Evolutionary conservation across 2,113 vertebrate genomes (phyloP).

Genomic region (Paralichthys olivaceus): DNA sequence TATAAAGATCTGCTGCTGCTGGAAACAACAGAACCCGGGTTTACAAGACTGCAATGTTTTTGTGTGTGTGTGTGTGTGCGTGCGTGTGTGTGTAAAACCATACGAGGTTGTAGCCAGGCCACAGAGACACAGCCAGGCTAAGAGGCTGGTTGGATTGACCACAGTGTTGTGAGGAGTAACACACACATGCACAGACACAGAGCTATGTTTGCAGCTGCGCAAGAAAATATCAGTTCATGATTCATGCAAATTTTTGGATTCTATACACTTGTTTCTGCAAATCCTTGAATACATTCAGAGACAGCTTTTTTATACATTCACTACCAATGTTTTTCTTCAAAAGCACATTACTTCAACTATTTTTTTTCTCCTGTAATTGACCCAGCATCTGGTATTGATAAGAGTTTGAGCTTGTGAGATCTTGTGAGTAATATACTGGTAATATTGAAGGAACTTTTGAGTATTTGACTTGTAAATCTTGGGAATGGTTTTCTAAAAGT

Average conservation of each 20-base stretch:
- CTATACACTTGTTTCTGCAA: neutral
- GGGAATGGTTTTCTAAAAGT: neutral
- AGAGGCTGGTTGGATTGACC: constrained; percentile 59
- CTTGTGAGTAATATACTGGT: neutral
- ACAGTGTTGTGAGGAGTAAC: constrained; percentile 59
- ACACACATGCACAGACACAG: constrained; percentile 15
- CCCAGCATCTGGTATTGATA: neutral
- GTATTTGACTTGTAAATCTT: neutral
- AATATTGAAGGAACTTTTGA: neutral
- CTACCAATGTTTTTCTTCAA: neutral
- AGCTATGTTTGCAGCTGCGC: neutral
- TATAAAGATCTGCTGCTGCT: constrained; percentile 69
- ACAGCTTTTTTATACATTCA: neutral
- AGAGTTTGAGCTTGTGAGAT: neutral
- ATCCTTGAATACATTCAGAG: neutral
- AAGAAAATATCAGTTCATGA: neutral
- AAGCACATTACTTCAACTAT: neutral
- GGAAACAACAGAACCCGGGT: constrained; percentile 65
- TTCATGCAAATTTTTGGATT: neutral
- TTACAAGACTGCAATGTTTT: constrained; percentile 53
- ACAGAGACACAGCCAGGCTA: constrained; percentile 57
- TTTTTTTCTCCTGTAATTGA: neutral
- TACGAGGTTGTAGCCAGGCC: constrained; percentile 64
- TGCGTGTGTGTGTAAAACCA: constrained; percentile 32
- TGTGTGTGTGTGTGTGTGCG: constrained; percentile 6